These are phyloP conservation scores for Synaphobranchus kaupii DNA, from an alignment of 2,797 vertebrate genomes.

Conservation along the genomic window DNA sequence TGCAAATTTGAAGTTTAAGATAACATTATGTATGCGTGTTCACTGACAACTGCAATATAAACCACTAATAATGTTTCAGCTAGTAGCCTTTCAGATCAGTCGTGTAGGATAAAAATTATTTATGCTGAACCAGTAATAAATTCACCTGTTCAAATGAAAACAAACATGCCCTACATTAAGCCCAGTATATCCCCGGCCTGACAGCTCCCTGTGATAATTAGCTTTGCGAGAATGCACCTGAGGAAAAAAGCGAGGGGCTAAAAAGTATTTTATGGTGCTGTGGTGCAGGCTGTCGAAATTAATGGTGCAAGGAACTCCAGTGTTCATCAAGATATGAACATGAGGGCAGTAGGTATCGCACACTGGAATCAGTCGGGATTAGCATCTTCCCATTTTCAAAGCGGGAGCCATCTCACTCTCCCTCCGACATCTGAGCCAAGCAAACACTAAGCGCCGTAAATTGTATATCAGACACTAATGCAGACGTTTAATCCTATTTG, in stretches of 20 bases:
- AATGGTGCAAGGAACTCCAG: slow-evolving; percentile 39
- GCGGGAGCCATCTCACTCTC: slow-evolving; percentile 25
- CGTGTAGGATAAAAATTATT: background rate
- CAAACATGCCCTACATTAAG: slow-evolving; percentile 68
- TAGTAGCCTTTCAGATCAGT: background rate
- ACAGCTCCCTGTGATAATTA: slow-evolving; percentile 35
- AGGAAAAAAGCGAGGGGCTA: background rate
- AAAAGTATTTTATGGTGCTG: slow-evolving; percentile 22
- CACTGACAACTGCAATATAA: background rate
- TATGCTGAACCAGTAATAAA: background rate
- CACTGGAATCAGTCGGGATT: slow-evolving; percentile 34
- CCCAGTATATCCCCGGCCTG: slow-evolving; percentile 64
- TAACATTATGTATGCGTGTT: background rate
- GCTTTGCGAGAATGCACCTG: background rate
- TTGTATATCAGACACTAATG: slow-evolving; percentile 87
- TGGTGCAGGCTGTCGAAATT: slow-evolving; percentile 27
- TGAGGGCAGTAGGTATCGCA: slow-evolving; percentile 2
- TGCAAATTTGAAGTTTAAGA: background rate
- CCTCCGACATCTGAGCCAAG: slow-evolving; percentile 67
- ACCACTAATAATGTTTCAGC: background rate
- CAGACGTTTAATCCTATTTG: slow-evolving; percentile 90
- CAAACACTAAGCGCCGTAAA: slow-evolving; percentile 79
- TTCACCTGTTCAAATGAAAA: slow-evolving; percentile 43
- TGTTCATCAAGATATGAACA: slow-evolving; percentile 51
- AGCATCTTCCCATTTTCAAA: slow-evolving; percentile 41